Evolutionary conservation across 2,113 vertebrate species (phyloP), one percentile per base, ranked within the genome.

Genomic region (Bettongia penicillata): DNA sequence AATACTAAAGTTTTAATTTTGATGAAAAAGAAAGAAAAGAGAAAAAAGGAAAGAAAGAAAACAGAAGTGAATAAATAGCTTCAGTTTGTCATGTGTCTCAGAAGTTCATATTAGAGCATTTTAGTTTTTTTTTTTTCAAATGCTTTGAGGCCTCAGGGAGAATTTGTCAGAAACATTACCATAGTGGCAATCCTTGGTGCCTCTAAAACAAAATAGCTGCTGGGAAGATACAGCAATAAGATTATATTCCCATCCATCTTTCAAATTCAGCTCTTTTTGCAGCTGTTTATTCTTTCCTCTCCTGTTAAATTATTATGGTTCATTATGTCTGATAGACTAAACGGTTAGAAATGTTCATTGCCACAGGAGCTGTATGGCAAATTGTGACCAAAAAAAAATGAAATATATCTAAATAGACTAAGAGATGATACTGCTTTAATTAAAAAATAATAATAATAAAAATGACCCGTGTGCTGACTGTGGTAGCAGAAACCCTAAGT

Each of bases 321-420:
- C 98, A 98, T 98, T 98, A 98, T 98, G 97, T 94, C 93, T 98
- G 97, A 98, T 98, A 97, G 97, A 98, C 98, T 98, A 98, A 98
- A 97, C 98, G 98, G 98, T 98, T 97, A 98, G 98, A 99, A 99
- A 99, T 97, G 98, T 98, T 98, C 98, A 97, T 91, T 97, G 98
- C 98, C 97, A 98, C 94, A 95, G 49, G 97, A 98, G 97, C 98
- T 95, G 97, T 98, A 97, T 98, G 98, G 96, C 96, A 98, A 98
- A 98, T 97, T 92, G 95, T 53, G 48, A 95, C 51, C 95, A 94
- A 50, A 92, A 90, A 94, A 57, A 93, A 96, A 94, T 1, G 52
- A 96, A 97, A 97, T 89, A 48, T 77, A 96, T 90, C 24, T 68
- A 91, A 92, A 47, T 89, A 95, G 92, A 90, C 93, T 95, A 49